phyloP scores from a whole-genome alignment of 2,113 vertebrate species.

The Pterocles burchelli region DNA sequence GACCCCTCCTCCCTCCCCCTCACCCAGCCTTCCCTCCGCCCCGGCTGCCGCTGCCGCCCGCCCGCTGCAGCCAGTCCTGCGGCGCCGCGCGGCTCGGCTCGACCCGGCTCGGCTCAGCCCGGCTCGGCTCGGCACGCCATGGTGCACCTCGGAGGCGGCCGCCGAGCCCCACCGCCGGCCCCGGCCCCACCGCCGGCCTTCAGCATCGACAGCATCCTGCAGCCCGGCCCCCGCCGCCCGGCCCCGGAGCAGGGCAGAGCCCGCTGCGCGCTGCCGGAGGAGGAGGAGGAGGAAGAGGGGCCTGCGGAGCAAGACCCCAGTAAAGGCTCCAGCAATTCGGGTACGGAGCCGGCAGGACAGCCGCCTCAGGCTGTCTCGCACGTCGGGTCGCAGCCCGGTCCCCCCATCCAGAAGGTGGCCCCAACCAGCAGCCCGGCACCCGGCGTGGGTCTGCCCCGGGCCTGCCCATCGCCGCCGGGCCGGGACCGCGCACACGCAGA shows the following conservation, averaged over 20 bases:
- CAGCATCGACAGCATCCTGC: slow-evolving; percentile 60
- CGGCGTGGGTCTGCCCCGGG: background rate
- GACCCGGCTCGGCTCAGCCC: background rate
- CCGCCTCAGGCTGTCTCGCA: background rate
- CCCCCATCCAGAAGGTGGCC: background rate
- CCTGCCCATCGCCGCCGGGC: background rate
- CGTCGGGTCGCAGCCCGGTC: background rate
- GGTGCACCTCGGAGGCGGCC: background rate
- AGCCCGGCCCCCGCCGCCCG: background rate
- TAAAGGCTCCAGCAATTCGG: background rate
- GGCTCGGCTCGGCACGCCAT: background rate
- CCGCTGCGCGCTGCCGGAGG: background rate
- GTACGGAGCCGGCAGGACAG: slow-evolving; percentile 3
- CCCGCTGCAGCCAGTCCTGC: background rate
- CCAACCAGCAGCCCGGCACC: background rate
- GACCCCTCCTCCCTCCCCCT: background rate
- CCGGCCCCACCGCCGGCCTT: slow-evolving; percentile 13
- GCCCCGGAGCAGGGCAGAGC: background rate
- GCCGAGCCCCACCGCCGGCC: background rate
- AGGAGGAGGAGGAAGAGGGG: background rate
- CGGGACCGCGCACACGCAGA: background rate
- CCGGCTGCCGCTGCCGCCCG: background rate
- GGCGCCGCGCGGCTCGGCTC: background rate
- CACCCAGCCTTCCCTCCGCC: background rate
- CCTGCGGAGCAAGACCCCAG: background rate